Base-by-base conservation (phyloP, 2,113 vertebrate species). In the Gulo gulo region DNA sequence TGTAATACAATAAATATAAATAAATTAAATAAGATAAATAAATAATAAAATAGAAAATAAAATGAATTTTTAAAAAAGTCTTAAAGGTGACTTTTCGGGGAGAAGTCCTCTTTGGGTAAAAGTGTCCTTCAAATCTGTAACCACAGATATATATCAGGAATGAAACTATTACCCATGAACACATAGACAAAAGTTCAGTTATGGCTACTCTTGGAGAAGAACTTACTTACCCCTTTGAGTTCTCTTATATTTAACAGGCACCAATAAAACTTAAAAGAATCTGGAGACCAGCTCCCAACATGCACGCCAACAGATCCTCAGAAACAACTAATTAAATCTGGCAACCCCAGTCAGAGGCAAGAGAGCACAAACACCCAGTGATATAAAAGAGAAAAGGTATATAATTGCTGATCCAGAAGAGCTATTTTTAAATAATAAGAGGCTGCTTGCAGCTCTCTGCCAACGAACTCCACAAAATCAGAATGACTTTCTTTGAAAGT, bases 161-260 rank as follows among this genome's bases (percentile, higher is more conserved):
- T 10, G 80, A 84, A 90, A 73, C 34, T 36, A 39, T 45, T 76
- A 61, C 10, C 61, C 47, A 73, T 52, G n/a, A 78, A 87, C 86
- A 52, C n/a, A 61, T 69, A 59, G 42, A 36, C 42, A 47, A 26
- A 39, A 45, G 84, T 76, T 80, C 81, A 71, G 57, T 85, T 85
- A 80, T 7, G 52, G 9, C 50, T 88, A 92, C 34, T 12, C 15
- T 79, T 69, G 82, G 13, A 63, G 39, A 79, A 88, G 39, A 78
- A 81, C 10, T 82, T 59, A 81, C 10, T 82, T 59, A 91, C 12
- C 85, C 63, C 8, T 50, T 91, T 47, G 71, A 88, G 63, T 76
- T 95, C 65, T 96, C 29, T 94, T 52, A 63, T 26, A 94, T 93
- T 93, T 63, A 97, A 94, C 36, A 69, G 15, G 39, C 59, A 96